Evolutionary conservation across 2,113 vertebrate species (phyloP).

Genomic region (Montifringilla adamsi): DNA sequence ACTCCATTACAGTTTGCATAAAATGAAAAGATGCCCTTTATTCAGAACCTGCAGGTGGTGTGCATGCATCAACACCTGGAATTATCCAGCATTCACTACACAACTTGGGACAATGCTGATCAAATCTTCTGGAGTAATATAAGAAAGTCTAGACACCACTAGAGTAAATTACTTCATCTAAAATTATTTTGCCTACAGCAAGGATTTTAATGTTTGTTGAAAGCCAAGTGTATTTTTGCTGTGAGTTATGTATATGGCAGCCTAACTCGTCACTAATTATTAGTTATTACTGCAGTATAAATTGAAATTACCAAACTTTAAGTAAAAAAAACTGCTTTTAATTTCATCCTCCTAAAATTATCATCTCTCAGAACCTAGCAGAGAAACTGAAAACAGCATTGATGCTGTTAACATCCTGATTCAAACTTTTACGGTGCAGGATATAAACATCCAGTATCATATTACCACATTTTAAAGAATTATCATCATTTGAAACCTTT

Average conservation of each 20-base stretch:
- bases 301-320: neutral
- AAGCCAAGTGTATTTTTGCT: neutral
- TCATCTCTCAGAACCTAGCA: neutral
- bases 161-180: neutral
- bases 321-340: neutral
- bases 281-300: neutral
- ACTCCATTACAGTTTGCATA: neutral
- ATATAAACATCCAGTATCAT: neutral
- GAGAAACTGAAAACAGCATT: neutral
- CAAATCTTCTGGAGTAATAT: conserved; percentile 21
- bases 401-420: neutral
- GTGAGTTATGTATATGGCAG: neutral
- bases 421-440: neutral
- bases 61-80: neutral
- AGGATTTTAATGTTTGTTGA: neutral
- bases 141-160: conserved; percentile 18
- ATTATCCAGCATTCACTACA: neutral
- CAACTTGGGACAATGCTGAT: neutral
- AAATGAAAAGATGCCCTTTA: neutral
- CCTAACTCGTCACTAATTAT: neutral
- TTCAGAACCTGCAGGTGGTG: neutral
- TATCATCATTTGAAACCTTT: neutral
- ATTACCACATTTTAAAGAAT: neutral
- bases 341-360: neutral
- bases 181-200: neutral